Percentiles rank a stretch among this genome's conserved stretches.
Evolutionary conservation across 2,888 invertebrate species (phyloP).

Genomic region (Dynastes maya): DNA sequence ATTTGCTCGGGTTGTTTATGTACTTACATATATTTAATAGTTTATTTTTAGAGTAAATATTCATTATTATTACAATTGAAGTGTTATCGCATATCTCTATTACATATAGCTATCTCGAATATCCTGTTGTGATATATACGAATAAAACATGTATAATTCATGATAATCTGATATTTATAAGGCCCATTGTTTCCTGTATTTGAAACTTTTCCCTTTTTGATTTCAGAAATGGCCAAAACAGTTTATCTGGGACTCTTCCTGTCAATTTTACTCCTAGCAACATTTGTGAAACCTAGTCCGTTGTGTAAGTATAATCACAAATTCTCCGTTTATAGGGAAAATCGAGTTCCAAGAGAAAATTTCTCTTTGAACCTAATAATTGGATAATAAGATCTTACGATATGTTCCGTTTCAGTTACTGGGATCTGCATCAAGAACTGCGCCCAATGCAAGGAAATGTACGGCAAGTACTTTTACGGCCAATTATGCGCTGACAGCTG

Average conservation of each 20-base stretch:
- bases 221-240: constrained; percentile 6
- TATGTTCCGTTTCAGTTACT: constrained; percentile 55
- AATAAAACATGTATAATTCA: too few relatives aligned
- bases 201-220: background rate
- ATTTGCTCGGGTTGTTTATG: too few relatives aligned
- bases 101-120: too few relatives aligned
- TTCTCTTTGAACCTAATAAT: background rate
- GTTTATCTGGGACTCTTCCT: background rate
- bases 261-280: background rate
- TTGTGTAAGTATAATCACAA: constrained; percentile 9
- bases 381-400: background rate
- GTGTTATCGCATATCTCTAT: too few relatives aligned
- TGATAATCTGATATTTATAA: too few relatives aligned
- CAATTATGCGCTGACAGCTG: constrained; percentile 90
- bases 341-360: background rate
- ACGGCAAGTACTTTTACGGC: constrained; percentile 89
- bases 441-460: constrained; percentile 92
- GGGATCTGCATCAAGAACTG: constrained; percentile 89
- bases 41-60: too few relatives aligned
- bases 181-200: background rate
- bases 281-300: background rate
- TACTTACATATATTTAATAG: too few relatives aligned
- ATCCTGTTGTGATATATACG: too few relatives aligned
- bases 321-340: background rate
- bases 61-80: too few relatives aligned